Conservation (phyloP, 2,888 invertebrate species). For the Orchesellides sinensis region DNA sequence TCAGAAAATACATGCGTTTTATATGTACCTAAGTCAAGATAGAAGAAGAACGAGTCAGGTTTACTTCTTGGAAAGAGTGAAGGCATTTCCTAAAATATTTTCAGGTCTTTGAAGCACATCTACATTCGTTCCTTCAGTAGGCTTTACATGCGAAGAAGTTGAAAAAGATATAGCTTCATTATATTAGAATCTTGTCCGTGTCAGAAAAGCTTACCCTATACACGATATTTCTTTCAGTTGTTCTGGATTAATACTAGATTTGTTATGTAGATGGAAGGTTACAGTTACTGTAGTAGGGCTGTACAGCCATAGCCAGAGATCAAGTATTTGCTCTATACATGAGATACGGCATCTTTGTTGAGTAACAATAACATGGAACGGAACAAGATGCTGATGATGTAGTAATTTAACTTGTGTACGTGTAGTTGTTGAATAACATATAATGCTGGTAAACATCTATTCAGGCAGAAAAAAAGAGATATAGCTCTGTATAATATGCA, state of each 20-base stretch:
- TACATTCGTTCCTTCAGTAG: background rate
- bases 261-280: too few relatives aligned
- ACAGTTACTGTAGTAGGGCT: background rate
- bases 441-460: background rate
- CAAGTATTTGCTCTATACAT: background rate
- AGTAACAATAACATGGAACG: conserved; percentile 16
- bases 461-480: background rate
- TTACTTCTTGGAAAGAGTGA: background rate
- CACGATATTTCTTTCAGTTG: too few relatives aligned
- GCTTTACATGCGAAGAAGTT: background rate
- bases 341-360: conserved; percentile 13
- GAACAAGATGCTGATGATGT: background rate
- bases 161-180: background rate
- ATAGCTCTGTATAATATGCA: background rate
- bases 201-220: background rate
- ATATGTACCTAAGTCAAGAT: background rate
- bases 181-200: background rate
- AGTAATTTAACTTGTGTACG: background rate
- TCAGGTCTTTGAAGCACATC: background rate
- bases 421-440: background rate
- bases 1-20: background rate
- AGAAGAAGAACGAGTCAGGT: background rate
- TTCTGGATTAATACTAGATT: too few relatives aligned
- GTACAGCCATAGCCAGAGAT: background rate
- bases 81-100: background rate